Base-by-base conservation (phyloP, 2,797 vertebrate species). In the Catostomus latipinnis region DNA sequence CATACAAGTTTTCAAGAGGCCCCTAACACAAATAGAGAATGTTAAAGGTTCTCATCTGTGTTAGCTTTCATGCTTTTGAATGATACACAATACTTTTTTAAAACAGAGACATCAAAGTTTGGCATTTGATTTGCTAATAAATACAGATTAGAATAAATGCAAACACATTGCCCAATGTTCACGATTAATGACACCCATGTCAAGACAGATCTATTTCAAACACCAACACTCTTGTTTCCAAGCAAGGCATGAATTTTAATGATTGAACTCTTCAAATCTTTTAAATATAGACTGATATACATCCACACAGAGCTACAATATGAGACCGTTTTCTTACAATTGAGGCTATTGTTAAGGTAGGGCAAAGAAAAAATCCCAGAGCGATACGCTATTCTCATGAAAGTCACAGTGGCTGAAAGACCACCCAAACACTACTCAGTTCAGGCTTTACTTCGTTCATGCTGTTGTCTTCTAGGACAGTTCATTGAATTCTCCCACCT, bases 401-500 rank as follows among this genome's bases (percentile, higher is more conserved):
- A 67, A 54, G 34, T 34, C 34, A 34, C 34, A 34, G 61, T 82
- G 72, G 66, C 70, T 73, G 10, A 4, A 43, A 71, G 86, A 87
- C 85, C 85, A 88, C 84, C 84, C 88, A 88, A 76, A 86, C 56
- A 57, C 63, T 61, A 49, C 74, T 34, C 34, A 78, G 46, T 58
- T 34, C 34, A 34, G 34, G 34, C 16, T 8, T 72, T 67, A 69
- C 54, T 63, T 57, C 8, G 16, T 69, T 54, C 61, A 43, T 56
- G 49, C 61, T 52, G 69, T 67, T 61, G 62, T 71, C 63, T 60
- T 34, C n/a, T 14, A 70, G 46, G 60, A n/a, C 76, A 71, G 52
- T 63, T 43, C 62, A 71, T 72, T 82, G 66, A 83, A 57, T 73
- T 85, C 83, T 86, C 80, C 82, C 82, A 85, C 86, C 80, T 86